Evolutionary conservation across 2,113 vertebrate species (phyloP), one percentile per base, ranked within the genome.

Genomic region (Podiceps cristatus): DNA sequence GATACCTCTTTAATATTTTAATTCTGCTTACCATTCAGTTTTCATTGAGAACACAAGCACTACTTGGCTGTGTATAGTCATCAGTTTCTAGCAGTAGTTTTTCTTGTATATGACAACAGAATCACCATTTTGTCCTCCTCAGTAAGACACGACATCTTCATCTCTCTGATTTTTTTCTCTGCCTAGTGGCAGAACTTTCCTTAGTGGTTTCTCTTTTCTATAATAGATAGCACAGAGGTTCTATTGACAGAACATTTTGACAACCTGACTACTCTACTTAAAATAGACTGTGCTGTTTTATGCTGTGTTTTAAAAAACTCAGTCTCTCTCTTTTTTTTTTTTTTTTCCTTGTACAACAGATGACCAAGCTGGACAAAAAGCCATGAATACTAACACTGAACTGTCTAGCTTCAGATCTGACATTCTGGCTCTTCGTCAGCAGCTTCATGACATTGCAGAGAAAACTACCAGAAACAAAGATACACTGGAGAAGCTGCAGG

Each of bases 361-460:
- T 97, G 98, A 99, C 95, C 98, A 99, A 96, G 97, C 99, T 27
- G 99, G 99, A 67, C 97, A 99, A 96, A 99, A 99, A 97, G 99
- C 99, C 8, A 96, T 99, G 81, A 99, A 98, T 94, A 99, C 99
- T 95, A 99, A 98, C 96, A 99, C 98, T 80, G 99, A 99, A 93
- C 98, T 99, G 90, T 99, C 99, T 94, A 98, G 98, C 93, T 99
- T 99, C 97, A 99, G 99, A 97, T 98, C 98, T 91, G 99, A 99
- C 74, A 99, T 99, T 93, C 97, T 98, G 89, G 96, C 98, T 66
- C 98, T 99, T 67, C 99, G 99, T 85, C 98, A 99, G 94, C 99
- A 99, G 75, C 98, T 99, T 93, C 98, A 98, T 75, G 98, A 98
- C 59, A 99, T 99, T 96, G 98, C 99, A 71, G 99, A 99, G 86